A percentile compares a stretch with the other conserved stretches of the same genome.
These are phyloP conservation scores for Procambarus clarkii DNA, from an alignment of 1,140 invertebrate species.

Conservation along the genomic window DNA sequence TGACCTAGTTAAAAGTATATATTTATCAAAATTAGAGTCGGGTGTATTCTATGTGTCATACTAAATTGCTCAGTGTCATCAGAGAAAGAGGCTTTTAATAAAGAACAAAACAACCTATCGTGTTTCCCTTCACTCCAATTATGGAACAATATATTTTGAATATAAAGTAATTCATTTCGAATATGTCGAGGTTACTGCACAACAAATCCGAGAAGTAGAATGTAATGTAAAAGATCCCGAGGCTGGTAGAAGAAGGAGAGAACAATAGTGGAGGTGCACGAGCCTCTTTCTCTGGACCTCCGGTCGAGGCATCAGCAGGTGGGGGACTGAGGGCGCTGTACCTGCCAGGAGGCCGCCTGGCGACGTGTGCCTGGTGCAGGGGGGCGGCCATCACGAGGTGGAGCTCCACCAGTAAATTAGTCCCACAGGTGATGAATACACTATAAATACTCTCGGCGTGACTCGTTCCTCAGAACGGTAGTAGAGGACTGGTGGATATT, in stretches of 20 bases:
- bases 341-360: background rate
- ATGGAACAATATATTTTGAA: background rate
- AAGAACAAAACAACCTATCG: constrained; percentile 57
- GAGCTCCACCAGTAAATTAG: background rate
- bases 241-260: background rate
- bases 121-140: constrained; percentile 59
- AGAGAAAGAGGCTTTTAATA: constrained; percentile 53
- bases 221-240: background rate
- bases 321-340: constrained; percentile 43
- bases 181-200: background rate
- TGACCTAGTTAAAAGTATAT: background rate
- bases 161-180: background rate
- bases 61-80: constrained; percentile 22
- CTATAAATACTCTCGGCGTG: constrained; percentile 35
- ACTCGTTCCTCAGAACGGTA: constrained; percentile 10
- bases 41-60: constrained; percentile 43
- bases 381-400: background rate
- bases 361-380: constrained; percentile 8
- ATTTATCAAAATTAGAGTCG: background rate
- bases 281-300: constrained; percentile 58
- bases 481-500: background rate
- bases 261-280: background rate
- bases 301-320: constrained; percentile 36
- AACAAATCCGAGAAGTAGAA: background rate
- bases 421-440: constrained; percentile 34